Conservation (phyloP, 2,797 vertebrate species). For the Echiichthys vipera region DNA sequence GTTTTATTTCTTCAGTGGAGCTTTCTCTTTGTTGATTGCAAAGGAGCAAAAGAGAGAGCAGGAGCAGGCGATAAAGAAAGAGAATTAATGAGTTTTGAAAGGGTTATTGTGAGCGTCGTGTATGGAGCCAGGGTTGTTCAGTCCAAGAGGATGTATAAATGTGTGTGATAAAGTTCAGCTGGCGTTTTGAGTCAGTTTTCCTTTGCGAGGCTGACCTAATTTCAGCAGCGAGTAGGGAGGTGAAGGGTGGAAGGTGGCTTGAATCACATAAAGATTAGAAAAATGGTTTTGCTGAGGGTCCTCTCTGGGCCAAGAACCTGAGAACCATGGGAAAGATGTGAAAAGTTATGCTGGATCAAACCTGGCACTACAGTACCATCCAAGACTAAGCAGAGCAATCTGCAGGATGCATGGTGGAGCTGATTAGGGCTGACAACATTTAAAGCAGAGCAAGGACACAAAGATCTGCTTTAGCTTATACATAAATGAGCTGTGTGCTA, state of each 20-base stretch:
- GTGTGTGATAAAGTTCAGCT: conserved; percentile 22
- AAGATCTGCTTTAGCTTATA: conserved; percentile 26
- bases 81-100: conserved; percentile 34
- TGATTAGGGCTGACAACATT: conserved; percentile 10
- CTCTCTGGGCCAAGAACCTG: conserved; percentile 8
- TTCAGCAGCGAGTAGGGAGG: conserved; percentile 24
- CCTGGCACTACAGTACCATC: conserved; percentile 21
- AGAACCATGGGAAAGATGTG: conserved; percentile 24
- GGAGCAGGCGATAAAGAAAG: not conserved
- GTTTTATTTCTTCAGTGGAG: conserved; percentile 26
- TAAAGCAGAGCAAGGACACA: conserved; percentile 1
- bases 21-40: conserved; percentile 19
- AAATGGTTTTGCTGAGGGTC: conserved; percentile 1
- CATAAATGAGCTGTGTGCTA: conserved; percentile 6
- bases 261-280: conserved; percentile 4
- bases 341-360: conserved; percentile 18
- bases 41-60: not conserved
- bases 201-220: conserved; percentile 17
- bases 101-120: conserved; percentile 9
- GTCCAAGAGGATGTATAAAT: conserved; percentile 30
- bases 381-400: conserved; percentile 2
- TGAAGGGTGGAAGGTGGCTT: conserved; percentile 19
- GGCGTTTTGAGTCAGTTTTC: conserved; percentile 19
- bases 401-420: conserved; percentile 24
- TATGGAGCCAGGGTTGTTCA: conserved; percentile 15